These are phyloP conservation scores for Apamea sordens DNA, from an alignment of 2,888 invertebrate genomes.

Conservation along the genomic window DNA sequence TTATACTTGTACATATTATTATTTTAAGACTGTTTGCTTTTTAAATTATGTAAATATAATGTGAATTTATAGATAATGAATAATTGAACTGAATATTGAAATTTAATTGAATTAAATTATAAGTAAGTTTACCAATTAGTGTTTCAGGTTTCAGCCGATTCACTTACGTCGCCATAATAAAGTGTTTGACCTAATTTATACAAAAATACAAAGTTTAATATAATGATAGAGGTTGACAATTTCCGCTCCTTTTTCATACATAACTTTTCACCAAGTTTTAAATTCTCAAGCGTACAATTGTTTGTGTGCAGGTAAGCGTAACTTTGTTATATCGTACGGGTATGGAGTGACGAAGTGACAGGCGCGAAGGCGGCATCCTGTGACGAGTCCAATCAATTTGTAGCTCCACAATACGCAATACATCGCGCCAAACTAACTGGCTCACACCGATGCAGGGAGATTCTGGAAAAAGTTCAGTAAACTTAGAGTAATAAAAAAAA, in stretches of 20 bases:
- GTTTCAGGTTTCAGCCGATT: too few species aligned
- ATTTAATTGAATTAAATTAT: too few species aligned
- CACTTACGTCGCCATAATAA: too few species aligned
- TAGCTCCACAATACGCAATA: constrained; percentile 86
- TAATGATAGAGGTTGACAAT: neutral
- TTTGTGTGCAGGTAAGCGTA: constrained; percentile 30
- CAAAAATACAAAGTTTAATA: neutral
- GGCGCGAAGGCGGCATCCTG: constrained; percentile 84
- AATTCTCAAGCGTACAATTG: constrained; percentile 50
- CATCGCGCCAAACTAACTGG: constrained; percentile 84
- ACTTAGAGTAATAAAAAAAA: too few species aligned
- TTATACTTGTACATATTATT: too few species aligned
- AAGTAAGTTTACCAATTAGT: too few species aligned
- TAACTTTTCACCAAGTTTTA: constrained; percentile 40
- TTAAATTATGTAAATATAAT: too few species aligned
- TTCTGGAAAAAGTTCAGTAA: constrained; percentile 67
- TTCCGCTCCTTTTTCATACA: constrained; percentile 12
- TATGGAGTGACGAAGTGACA: constrained; percentile 86
- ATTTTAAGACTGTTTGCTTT: too few species aligned
- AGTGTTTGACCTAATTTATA: neutral
- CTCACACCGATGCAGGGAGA: constrained; percentile 77
- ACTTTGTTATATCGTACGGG: constrained; percentile 61
- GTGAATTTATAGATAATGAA: too few species aligned
- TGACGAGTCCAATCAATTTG: constrained; percentile 88
- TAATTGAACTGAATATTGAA: too few species aligned